Evolutionary conservation across 2,113 vertebrate genomes (phyloP).

Genomic region (Crotalus helleri): DNA sequence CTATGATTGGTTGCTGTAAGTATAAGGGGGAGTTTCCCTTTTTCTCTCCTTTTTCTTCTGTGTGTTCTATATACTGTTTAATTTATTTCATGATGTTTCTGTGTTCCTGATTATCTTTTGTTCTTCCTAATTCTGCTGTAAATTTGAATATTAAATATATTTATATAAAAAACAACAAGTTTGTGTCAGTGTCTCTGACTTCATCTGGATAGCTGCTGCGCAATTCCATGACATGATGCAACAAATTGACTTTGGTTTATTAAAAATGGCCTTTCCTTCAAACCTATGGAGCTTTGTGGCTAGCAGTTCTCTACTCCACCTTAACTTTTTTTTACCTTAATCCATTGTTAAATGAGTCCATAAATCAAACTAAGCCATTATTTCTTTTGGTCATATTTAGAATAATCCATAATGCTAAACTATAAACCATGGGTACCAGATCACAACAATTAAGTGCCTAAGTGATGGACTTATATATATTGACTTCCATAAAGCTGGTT

Average conservation of each 20-base stretch:
- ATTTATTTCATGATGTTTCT: neutral
- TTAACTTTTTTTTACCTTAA: neutral
- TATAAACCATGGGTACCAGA: neutral
- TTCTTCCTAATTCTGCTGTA: neutral
- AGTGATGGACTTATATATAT: neutral
- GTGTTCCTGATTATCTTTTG: neutral
- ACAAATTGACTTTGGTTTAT: neutral
- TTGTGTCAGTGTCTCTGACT: neutral
- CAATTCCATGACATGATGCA: neutral
- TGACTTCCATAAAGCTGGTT: neutral
- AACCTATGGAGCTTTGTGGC: neutral
- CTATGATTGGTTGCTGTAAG: neutral
- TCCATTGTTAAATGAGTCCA: neutral
- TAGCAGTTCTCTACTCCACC: neutral
- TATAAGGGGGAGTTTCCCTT: neutral
- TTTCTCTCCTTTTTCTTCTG: neutral
- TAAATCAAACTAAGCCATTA: neutral
- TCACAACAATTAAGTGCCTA: neutral
- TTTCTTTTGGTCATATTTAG: neutral
- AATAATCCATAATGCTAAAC: neutral
- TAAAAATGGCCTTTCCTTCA: neutral
- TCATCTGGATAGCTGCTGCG: neutral
- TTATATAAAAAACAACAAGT: neutral
- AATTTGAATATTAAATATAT: neutral
- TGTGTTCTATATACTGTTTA: neutral